Base-by-base conservation (phyloP, 2,797 vertebrate species). In the Oophaga sylvatica region DNA sequence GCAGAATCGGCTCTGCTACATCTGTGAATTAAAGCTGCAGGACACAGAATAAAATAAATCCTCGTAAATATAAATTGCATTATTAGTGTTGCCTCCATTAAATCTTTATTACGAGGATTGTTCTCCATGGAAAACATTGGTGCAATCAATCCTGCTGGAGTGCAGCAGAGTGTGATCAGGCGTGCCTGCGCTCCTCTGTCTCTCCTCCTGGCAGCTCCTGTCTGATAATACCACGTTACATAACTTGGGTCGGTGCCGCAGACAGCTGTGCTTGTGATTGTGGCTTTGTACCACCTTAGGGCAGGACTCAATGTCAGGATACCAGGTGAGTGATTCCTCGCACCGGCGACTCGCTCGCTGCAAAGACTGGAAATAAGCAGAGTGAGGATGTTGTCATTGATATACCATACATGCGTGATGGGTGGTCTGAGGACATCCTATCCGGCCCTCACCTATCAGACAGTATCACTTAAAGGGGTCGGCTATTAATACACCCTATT, bases 261-360 rank as follows among this genome's bases (percentile, higher is more conserved):
- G 70, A 87, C 79, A 81, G 78, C 85, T 87, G 85, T 45, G 81
- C 63, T 65, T 81, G 79, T 76, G 56, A 48, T 87, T 81, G 85
- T 81, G 85, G 79, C 81, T 87, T 65, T 87, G 57, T 87, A 62
- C 48, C 63, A 57, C 56, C 85, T 63, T 20, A 73, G 65, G 78
- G 65, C 85, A 80, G 67, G 29, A 57, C 29, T 48, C 3, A 45
- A 73, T 86, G 78, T 86, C 41, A 81, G 59, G 63, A 87, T 57
- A 75, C 31, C n/a, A 76, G 65, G 31, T 56, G 63, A n/a, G 78
- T 75, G 31, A 56, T n/a, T 11, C n/a, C 35, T 68, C n/a, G 48
- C 16, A 12, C 67, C 17, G 57, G 31, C 16, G 10, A 26, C 20
- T n/a, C 45, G 20, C 35, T 63, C 62, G 11, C 59, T 77, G 41